Evolutionary conservation across 2,113 vertebrate species (phyloP), one percentile per base, ranked within the genome.

Genomic region (Hydrochoerus hydrochaeris): DNA sequence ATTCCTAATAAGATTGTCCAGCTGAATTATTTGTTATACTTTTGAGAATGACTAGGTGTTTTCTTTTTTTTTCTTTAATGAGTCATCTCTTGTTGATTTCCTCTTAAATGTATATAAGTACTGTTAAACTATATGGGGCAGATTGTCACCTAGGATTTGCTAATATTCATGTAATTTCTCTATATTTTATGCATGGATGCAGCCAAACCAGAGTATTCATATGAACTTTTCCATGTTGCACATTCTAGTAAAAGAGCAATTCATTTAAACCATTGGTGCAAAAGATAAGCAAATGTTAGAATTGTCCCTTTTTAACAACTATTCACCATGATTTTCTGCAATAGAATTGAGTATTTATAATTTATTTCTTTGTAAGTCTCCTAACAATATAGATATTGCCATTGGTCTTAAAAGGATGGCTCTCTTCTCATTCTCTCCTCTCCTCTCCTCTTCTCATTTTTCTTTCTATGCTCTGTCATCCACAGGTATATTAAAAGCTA

Each of bases 1-100:
- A 92, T 96, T 98, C 97, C 98, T 99, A 98, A 98, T 99, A 98
- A 98, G 98, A 97, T 84, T 97, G 98, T 97, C 97, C 95, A 95
- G 82, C n/a, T 98, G 98, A 98, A 98, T 98, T 94, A 97, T 98
- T 98, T 98, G 96, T 98, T 98, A 97, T 63, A 46, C 85, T 98
- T 46, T 96, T 96, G 97, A 98, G 97, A 98, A 91, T 98, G 96
- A 97, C 91, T 98, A 62, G 62, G 81, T 71, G 95, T 98, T 69
- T 69, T 69, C 14, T 38, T 96, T 98, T 69, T 69, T 69, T 26
- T 38, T 60, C 54, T 96, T 97, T 97, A 96, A 95, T 69, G 95
- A 93, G 41, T 94, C 89, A 91, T 95, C 41, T 81, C 92, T 95
- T 98, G 58, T 95, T 98, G 87, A 30, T 81, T 41, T 98, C 96